These are phyloP conservation scores for Noctilio leporinus DNA, from an alignment of 2,113 vertebrate genomes.

Conservation along the genomic window DNA sequence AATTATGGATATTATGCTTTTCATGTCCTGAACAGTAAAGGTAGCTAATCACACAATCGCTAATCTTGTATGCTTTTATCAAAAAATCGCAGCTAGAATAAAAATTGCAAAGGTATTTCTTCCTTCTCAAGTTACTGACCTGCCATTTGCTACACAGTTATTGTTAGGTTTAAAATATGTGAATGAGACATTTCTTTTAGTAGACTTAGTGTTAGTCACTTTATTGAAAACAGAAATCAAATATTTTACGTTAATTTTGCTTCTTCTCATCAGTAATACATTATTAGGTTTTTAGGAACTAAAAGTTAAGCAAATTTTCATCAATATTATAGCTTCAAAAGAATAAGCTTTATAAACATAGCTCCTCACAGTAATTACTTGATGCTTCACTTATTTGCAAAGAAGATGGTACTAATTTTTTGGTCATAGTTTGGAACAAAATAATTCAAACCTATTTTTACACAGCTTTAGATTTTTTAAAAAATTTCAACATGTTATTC, in stretches of 20 bases:
- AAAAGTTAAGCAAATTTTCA: constrained; percentile 16
- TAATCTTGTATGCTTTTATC: constrained; percentile 29
- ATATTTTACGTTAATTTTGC: background rate
- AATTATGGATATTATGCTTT: constrained; percentile 67
- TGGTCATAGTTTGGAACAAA: constrained; percentile 38
- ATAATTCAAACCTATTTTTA: background rate
- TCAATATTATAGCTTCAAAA: background rate
- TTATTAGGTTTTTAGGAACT: constrained; percentile 1
- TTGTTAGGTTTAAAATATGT: background rate
- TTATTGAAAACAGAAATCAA: constrained; percentile 13
- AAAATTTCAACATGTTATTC: background rate
- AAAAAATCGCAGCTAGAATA: constrained; percentile 1
- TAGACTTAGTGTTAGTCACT: background rate
- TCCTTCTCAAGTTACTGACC: background rate
- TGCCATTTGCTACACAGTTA: background rate
- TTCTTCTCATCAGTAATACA: background rate
- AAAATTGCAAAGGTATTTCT: background rate
- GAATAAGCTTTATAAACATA: background rate
- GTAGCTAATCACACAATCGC: constrained; percentile 8
- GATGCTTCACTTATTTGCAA: background rate
- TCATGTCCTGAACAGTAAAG: constrained; percentile 56
- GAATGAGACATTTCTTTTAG: background rate
- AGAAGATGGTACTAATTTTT: background rate
- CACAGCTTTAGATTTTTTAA: background rate
- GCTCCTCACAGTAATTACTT: background rate